Evolutionary conservation across 2,888 invertebrate species (phyloP), one percentile per base, ranked within the genome.

Genomic region (Subacronicta megacephala): DNA sequence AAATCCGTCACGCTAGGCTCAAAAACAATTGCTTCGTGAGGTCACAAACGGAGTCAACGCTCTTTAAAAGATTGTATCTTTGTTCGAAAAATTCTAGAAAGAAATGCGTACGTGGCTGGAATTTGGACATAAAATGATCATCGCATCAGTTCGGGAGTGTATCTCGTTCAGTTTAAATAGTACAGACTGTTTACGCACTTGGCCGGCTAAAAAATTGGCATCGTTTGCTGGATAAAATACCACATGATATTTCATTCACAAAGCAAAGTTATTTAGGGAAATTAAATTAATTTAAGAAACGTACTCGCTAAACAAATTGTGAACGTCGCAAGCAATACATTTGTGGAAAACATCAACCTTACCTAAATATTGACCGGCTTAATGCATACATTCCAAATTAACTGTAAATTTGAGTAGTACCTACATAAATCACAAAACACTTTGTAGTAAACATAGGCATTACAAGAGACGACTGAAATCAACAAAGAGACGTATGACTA

Each of bases 401-500:
- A 67, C 59, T 42, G 46, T 41, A 50, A 42, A 36, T 26, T 45
- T 40, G 15, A 29, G 38, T 33, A 31, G 47, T 63, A 44, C 59
- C 55, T 58, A 44, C 59, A 57, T 58, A 50, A 60, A 65, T 75
- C 62, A 65, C 55, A 60, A 49, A 64, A 52, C 41, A 59, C 57
- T 70, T 62, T 65, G 63, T 66, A 58, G 57, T 55, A 72, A 71
- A 73, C 79, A 82, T 75, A 72, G 72, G 69, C 66, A 78, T 78
- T 75, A 76, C 63, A 65, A 69, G 73, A 69, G 78, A 64, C 66
- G 69, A 72, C 65, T 55, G 62, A 55, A 70, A 80, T 75, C 74
- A 82, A 85, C 86, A 85, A 84, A 85, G 86, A 81, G 74, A 63
- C 43, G 71, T 77, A 83, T 86, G 86, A 86, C 85, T 87, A 85